These are phyloP conservation scores for Illadopsis cleaveri DNA, from an alignment of 2,113 vertebrate genomes.

Conservation along the genomic window DNA sequence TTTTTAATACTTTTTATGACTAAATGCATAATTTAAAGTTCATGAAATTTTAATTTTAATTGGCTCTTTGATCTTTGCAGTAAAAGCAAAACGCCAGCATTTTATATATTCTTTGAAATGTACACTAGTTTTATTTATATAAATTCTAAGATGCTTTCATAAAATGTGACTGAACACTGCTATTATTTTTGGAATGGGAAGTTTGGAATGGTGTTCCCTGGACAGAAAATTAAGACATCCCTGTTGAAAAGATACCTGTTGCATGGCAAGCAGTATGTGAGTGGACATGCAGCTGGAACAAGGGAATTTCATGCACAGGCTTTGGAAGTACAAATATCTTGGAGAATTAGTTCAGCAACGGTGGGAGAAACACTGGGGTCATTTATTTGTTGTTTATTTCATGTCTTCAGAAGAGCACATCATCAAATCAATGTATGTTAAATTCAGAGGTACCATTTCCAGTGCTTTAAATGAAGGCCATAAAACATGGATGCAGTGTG, in stretches of 20 bases:
- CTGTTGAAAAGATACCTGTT: neutral
- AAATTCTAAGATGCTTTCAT: slow-evolving; percentile 41
- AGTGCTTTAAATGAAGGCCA: neutral
- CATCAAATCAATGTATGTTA: neutral
- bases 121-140: slow-evolving; percentile 40
- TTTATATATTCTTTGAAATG: slow-evolving; percentile 34
- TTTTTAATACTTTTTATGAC: slow-evolving; percentile 30
- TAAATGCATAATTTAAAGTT: slow-evolving; percentile 42
- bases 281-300: neutral
- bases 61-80: slow-evolving; percentile 11
- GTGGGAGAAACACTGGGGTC: neutral
- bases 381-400: neutral
- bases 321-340: neutral
- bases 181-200: slow-evolving; percentile 38
- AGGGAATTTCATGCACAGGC: neutral
- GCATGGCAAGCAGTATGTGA: neutral
- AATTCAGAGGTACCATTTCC: neutral
- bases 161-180: slow-evolving; percentile 36
- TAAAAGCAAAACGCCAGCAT: neutral
- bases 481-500: neutral
- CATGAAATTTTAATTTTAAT: slow-evolving; percentile 21
- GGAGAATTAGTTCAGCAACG: neutral
- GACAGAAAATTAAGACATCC: neutral
- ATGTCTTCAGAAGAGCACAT: neutral
- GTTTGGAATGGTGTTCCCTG: neutral